phyloP scores from a whole-genome alignment of 2,797 vertebrate species.

The Halcyon smyrnensis region DNA sequence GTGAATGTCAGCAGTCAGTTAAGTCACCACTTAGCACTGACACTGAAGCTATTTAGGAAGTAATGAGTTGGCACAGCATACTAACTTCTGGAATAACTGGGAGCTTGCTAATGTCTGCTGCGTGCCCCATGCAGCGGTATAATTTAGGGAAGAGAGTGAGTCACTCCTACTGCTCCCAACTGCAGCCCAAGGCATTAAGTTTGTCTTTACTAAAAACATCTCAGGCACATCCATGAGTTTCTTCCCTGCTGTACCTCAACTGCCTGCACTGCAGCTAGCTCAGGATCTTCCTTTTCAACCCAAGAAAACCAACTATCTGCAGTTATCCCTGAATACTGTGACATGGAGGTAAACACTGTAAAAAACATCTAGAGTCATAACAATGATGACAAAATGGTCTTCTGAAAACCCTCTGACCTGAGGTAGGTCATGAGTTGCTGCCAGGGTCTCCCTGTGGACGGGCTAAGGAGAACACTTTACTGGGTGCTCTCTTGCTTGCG shows the following conservation, averaged over 20 bases:
- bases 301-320: not conserved
- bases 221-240: not conserved
- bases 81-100: constrained; percentile 53
- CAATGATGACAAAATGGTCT: not conserved
- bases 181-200: not conserved
- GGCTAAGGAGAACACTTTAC: not conserved
- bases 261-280: not conserved
- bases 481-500: not conserved
- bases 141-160: constrained; percentile 54
- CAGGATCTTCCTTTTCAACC: not conserved
- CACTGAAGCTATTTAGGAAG: constrained; percentile 53
- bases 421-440: not conserved
- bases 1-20: constrained; percentile 59
- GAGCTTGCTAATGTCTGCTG: constrained; percentile 43
- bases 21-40: constrained; percentile 59
- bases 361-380: not conserved
- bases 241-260: not conserved
- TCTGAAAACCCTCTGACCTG: not conserved
- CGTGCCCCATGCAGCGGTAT: not conserved
- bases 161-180: constrained; percentile 35
- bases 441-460: not conserved
- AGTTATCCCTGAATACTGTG: not conserved
- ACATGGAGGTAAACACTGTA: not conserved
- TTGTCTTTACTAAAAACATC: not conserved
- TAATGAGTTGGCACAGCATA: constrained; percentile 57